Base-by-base conservation (phyloP, 2,113 vertebrate genomes). In the Larimichthys polyactis region DNA sequence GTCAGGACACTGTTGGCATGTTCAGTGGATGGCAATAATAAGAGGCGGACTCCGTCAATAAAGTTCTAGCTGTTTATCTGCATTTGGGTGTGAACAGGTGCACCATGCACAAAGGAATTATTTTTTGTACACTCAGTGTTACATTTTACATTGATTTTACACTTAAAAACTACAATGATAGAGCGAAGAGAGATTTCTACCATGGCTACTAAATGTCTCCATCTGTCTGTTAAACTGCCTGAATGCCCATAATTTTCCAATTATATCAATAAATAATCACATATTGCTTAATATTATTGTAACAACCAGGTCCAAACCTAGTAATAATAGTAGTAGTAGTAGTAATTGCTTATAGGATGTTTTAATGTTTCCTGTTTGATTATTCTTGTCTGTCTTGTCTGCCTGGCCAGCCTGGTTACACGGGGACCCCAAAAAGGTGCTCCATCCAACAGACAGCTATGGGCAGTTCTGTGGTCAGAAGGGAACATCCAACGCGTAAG, bases 381-480 rank as follows among this genome's bases (percentile, higher is more conserved):
- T 4, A 15, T 1, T 24, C 52, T 1, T 32, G 16, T 55, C 29
- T 71, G 27, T 14, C 22, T 2, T 2, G 5, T 72, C 14, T 51
- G 22, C 72, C 1, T 44, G 15, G 58, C 27, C 29, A 99, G 97
- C 97, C 82, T 97, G 97, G 97, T 87, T 95, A 65, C 96, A 97
- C 0, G 97, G 97, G 0, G 97, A 98, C 83, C 96, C 97, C 82
- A 95, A 96, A 87, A 98, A 97, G 94, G 93, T 98, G 71, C 92
- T 97, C 73, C 96, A 97, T 74, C 96, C 97, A 11, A 97, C 97
- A 60, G 96, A 99, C 94, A 99, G 97, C 94, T 90, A 93, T 36
- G 97, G 97, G 5, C 95, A 97, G 68, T 97, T 98, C 82, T 99
- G 97, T 92, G 97, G 97, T 75, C 97, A 98, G 90, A 96, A 95